phyloP scores from a whole-genome alignment of 2,888 invertebrate species.

The Schizotus pectinicornis region DNA sequence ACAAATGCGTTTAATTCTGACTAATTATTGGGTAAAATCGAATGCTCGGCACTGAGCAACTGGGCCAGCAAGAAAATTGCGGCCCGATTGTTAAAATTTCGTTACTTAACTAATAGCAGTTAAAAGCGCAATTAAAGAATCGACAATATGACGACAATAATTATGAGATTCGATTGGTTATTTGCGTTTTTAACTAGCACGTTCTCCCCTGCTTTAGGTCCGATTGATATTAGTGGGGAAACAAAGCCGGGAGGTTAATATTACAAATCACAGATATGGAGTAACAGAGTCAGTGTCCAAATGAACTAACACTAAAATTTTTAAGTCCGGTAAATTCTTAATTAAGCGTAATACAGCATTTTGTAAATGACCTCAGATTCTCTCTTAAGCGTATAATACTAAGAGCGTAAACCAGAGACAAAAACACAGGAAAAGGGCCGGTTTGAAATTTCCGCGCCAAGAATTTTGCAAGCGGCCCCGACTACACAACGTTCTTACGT shows the following conservation, averaged over 20 bases:
- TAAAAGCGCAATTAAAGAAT: conserved; percentile 11
- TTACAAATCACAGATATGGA: conserved; percentile 46
- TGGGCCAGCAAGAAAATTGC: neutral
- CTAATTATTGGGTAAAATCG: conserved; percentile 1
- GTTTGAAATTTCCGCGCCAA: neutral
- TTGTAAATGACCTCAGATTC: conserved; percentile 39
- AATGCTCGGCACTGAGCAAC: conserved; percentile 1
- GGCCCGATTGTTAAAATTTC: conserved; percentile 5
- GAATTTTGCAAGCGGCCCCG: conserved; percentile 3
- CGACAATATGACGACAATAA: neutral
- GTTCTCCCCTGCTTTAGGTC: conserved; percentile 13
- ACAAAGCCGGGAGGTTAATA: conserved; percentile 17
- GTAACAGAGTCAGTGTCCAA: conserved; percentile 35
- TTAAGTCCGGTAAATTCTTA: conserved; percentile 38
- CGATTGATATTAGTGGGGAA: conserved; percentile 8
- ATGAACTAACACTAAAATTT: conserved; percentile 36
- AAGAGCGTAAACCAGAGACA: conserved; percentile 29
- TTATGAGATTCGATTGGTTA: neutral
- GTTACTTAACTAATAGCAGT: neutral
- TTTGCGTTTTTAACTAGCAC: conserved; percentile 7
- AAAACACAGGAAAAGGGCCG: conserved; percentile 19
- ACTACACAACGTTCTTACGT: conserved; percentile 20
- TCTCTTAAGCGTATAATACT: conserved; percentile 44
- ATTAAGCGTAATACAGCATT: conserved; percentile 43
- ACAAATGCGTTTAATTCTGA: conserved; percentile 18